Conservation (phyloP, 2,113 vertebrate genomes). For the Siniperca knerii region DNA sequence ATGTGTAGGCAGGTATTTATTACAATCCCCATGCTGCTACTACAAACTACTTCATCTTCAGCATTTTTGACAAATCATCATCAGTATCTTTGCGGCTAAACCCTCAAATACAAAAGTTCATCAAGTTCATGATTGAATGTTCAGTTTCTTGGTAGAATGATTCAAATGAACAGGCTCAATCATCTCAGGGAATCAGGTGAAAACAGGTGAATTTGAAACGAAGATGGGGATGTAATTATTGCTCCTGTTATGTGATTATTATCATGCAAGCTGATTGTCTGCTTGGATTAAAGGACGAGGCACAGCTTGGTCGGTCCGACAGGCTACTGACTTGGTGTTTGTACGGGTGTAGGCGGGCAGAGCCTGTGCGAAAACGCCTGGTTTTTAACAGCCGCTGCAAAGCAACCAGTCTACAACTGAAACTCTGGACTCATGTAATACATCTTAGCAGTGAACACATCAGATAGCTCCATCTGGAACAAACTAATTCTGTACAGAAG, state of each 20-base stretch:
- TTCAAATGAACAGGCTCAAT: conserved; percentile 22
- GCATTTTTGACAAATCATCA: background rate
- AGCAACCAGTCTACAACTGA: conserved; percentile 64
- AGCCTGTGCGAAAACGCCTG: conserved; percentile 71
- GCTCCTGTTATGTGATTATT: conserved; percentile 27
- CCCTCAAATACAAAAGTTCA: background rate
- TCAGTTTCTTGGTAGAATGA: background rate
- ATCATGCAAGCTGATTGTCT: conserved; percentile 59
- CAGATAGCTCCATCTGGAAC: background rate
- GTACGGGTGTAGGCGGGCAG: conserved; percentile 74
- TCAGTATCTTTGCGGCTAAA: background rate
- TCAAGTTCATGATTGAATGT: background rate
- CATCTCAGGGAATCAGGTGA: conserved; percentile 11
- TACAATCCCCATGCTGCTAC: background rate
- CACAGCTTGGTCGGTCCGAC: background rate
- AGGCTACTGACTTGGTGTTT: conserved; percentile 81
- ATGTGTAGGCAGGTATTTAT: conserved; percentile 18
- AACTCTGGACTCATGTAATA: conserved; percentile 23
- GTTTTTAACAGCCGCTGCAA: conserved; percentile 77
- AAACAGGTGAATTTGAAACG: background rate
- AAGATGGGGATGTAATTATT: background rate
- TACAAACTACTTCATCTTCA: background rate
- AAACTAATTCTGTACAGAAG: background rate
- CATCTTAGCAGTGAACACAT: background rate
- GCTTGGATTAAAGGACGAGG: conserved; percentile 1